phyloP scores from a whole-genome alignment of 2,888 invertebrate genomes.

The Drosophila lacicola region DNA sequence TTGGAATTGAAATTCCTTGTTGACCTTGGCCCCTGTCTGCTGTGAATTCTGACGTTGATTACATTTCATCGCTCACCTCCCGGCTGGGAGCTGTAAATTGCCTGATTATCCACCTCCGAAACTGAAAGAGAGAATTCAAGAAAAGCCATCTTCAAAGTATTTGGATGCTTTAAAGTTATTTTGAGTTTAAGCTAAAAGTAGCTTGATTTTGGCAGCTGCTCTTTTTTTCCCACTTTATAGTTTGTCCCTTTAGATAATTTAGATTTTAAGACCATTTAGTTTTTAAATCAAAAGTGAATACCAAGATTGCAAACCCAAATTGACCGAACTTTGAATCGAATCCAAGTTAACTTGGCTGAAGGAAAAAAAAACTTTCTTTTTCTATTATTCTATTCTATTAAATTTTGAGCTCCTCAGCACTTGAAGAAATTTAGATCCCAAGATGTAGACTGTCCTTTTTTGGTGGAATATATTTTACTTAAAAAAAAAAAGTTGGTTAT shows the following conservation, averaged over 20 bases:
- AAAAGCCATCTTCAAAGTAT: background rate
- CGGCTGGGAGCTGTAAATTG: conserved; percentile 52
- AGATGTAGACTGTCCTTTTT: too few relatives aligned
- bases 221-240: background rate
- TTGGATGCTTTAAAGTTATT: background rate
- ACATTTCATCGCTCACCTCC: conserved; percentile 34
- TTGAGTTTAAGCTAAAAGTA: conserved; percentile 10
- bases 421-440: too few relatives aligned
- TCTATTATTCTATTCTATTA: too few relatives aligned
- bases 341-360: too few relatives aligned
- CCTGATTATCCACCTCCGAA: conserved; percentile 47
- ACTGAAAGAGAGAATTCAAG: conserved; percentile 6
- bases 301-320: background rate
- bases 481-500: too few relatives aligned
- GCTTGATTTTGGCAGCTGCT: background rate
- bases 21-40: conserved; percentile 66
- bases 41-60: conserved; percentile 62
- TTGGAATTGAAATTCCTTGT: conserved; percentile 59
- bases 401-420: too few relatives aligned
- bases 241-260: background rate
- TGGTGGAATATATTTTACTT: too few relatives aligned
- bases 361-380: too few relatives aligned
- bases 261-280: background rate
- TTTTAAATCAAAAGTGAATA: background rate
- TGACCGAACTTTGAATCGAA: background rate